Conservation (phyloP, 2,888 invertebrate species). For the Syrista parreyssii region DNA sequence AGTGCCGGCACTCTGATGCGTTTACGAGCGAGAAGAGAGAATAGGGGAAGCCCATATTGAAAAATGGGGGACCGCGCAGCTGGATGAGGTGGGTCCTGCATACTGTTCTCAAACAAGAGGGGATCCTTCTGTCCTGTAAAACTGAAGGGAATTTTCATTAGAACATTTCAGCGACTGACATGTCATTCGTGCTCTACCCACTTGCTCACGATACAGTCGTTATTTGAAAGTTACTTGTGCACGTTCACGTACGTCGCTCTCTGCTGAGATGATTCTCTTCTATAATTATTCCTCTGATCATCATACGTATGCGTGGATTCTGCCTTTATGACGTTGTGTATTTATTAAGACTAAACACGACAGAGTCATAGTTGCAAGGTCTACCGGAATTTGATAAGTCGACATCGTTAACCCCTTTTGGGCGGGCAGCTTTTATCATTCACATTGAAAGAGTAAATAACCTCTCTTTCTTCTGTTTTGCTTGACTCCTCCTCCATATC, state of each 20-base stretch:
- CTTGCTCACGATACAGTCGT: neutral
- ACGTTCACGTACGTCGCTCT: neutral
- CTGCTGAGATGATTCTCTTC: neutral
- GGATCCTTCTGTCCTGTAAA: neutral
- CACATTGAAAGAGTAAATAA: neutral
- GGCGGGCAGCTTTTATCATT: neutral
- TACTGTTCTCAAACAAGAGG: neutral
- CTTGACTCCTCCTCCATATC: neutral
- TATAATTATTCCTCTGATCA: neutral
- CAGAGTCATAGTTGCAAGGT: neutral
- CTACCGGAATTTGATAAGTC: neutral
- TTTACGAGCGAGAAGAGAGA: neutral
- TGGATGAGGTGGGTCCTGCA: neutral
- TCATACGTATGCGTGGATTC: neutral
- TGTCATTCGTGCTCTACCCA: neutral
- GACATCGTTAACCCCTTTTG: neutral
- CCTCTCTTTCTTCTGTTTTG: neutral
- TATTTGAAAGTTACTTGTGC: neutral
- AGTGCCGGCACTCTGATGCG: neutral
- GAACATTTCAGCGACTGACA: neutral
- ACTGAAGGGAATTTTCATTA: constrained; percentile 4
- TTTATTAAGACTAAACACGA: neutral
- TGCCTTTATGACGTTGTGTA: neutral
- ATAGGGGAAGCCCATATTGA: constrained; percentile 1
- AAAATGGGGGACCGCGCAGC: constrained; percentile 1